These are phyloP conservation scores for Cyphomyrus discorhynchus DNA, from an alignment of 2,113 vertebrate species.

Conservation along the genomic window DNA sequence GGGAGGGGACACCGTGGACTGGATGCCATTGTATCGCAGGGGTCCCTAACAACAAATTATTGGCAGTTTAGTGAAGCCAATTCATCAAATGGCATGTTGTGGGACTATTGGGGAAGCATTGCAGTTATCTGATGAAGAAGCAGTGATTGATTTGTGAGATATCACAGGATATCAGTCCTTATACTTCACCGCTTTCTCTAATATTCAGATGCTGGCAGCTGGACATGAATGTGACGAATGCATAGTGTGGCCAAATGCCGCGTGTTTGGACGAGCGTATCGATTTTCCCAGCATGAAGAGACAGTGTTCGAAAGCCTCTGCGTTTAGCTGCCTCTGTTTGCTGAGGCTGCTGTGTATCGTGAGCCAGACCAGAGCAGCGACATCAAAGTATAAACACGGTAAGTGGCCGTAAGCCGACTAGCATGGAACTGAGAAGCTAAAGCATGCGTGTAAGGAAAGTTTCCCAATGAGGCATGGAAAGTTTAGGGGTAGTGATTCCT, in stretches of 20 bases:
- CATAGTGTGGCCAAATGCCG: not conserved
- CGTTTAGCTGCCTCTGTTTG: not conserved
- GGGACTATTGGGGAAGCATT: not conserved
- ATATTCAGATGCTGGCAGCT: not conserved
- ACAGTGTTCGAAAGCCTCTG: not conserved
- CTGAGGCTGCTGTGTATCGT: not conserved
- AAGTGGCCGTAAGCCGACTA: not conserved
- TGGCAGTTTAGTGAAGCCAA: not conserved
- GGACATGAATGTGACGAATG: not conserved
- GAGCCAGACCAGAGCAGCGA: not conserved
- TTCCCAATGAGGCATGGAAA: not conserved
- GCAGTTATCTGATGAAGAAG: not conserved
- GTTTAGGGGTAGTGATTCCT: not conserved
- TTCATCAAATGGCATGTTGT: not conserved
- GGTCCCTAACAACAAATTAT: not conserved
- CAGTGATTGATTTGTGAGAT: not conserved
- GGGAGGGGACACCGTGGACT: not conserved
- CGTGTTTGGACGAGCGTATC: not conserved
- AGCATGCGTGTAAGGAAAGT: not conserved
- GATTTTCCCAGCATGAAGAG: not conserved
- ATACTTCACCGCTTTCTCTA: not conserved
- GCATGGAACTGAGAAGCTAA: not conserved
- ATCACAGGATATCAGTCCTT: not conserved
- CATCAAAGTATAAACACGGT: not conserved
- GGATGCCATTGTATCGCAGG: not conserved